These are phyloP conservation scores for Drosophila cognata DNA, from an alignment of 2,888 invertebrate species.

Conservation along the genomic window DNA sequence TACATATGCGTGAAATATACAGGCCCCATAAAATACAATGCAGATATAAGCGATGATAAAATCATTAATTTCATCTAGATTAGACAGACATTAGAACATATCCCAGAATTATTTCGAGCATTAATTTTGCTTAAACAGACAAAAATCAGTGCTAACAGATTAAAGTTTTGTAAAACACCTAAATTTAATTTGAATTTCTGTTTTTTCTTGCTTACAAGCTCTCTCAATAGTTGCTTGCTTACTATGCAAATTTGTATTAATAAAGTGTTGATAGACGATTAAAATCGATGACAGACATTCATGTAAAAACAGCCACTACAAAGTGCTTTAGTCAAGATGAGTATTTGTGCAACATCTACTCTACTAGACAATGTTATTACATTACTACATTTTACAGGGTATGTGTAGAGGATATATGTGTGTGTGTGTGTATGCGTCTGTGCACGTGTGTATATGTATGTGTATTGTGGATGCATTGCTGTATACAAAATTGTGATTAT, in stretches of 20 bases:
- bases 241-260: neutral
- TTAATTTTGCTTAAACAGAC: neutral
- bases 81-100: neutral
- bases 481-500: conserved; percentile 67
- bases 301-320: conserved; percentile 11
- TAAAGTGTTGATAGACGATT: neutral
- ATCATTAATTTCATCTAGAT: neutral
- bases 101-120: neutral
- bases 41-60: neutral
- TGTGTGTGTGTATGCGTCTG: conserved; percentile 10
- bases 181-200: neutral
- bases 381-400: conserved; percentile 23
- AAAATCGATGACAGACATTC: conserved; percentile 21
- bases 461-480: conserved; percentile 54
- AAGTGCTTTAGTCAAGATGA: conserved; percentile 38
- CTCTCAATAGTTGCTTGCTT: neutral
- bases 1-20: conserved; percentile 6
- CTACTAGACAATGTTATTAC: conserved; percentile 24
- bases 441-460: conserved; percentile 10
- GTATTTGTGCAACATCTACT: conserved; percentile 36
- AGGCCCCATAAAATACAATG: neutral
- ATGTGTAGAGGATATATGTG: conserved; percentile 12
- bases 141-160: neutral
- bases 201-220: neutral
- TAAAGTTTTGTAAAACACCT: neutral